A percentile compares a stretch with the other conserved stretches of the same genome.
These are phyloP conservation scores for Alethe castanea DNA, from an alignment of 2,113 vertebrate genomes.

Conservation along the genomic window DNA sequence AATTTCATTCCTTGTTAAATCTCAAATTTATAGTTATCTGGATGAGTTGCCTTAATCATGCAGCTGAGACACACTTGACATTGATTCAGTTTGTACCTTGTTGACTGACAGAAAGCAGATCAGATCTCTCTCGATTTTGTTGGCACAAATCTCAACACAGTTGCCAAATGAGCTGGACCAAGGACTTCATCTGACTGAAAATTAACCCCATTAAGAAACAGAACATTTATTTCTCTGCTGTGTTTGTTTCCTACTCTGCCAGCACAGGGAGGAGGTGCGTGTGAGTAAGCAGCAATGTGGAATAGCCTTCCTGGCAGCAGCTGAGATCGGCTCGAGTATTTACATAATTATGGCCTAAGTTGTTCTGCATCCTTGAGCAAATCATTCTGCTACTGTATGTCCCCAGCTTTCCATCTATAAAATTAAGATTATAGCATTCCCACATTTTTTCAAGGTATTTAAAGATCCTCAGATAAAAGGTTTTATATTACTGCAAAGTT, in stretches of 20 bases:
- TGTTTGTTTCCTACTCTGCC: background rate
- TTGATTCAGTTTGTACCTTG: background rate
- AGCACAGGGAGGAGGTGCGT: background rate
- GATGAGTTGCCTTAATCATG: background rate
- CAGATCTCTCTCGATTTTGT: background rate
- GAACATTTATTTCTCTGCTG: background rate
- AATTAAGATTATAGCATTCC: background rate
- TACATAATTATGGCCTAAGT: background rate
- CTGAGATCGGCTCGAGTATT: background rate
- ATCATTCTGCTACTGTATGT: background rate
- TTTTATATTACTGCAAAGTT: background rate
- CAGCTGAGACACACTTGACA: background rate
- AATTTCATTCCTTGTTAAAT: background rate
- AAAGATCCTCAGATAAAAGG: slow-evolving; percentile 6
- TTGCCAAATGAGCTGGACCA: background rate
- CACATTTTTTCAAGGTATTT: background rate
- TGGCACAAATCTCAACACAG: background rate
- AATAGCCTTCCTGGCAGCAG: background rate
- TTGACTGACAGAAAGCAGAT: background rate
- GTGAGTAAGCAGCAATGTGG: background rate
- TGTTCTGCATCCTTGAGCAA: background rate
- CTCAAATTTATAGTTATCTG: background rate
- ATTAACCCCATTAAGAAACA: background rate
- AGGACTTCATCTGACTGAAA: background rate
- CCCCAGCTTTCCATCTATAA: background rate